Percentiles rank a stretch among this genome's conserved stretches.
These are phyloP conservation scores for Ochropleura leucogaster DNA, from an alignment of 2,888 invertebrate genomes.

Conservation along the genomic window DNA sequence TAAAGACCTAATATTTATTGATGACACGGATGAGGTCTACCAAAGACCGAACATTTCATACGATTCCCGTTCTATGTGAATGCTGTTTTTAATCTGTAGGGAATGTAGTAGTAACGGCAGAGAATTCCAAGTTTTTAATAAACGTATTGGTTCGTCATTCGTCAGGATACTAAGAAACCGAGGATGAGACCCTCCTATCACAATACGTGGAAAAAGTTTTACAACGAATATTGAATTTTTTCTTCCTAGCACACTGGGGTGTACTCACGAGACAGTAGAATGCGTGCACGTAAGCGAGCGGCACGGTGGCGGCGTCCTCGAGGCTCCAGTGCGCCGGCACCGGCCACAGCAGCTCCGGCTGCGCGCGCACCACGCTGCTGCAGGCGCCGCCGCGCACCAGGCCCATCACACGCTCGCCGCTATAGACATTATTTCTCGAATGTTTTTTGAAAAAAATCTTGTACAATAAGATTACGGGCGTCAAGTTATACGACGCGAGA, in stretches of 20 bases:
- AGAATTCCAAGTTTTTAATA: too few relatives aligned
- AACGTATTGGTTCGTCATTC: background rate
- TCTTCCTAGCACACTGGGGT: background rate
- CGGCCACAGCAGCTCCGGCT: conserved; percentile 90
- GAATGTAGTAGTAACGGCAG: too few relatives aligned
- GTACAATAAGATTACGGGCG: too few relatives aligned
- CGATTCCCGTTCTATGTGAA: too few relatives aligned
- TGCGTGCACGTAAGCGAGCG: conserved; percentile 93
- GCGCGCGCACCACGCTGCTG: conserved; percentile 88
- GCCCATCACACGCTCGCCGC: too few relatives aligned
- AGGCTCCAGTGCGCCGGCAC: conserved; percentile 93
- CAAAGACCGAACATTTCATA: too few relatives aligned
- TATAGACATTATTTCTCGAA: too few relatives aligned
- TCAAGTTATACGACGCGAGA: too few relatives aligned
- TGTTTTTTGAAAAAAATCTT: too few relatives aligned
- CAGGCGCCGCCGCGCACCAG: conserved; percentile 80
- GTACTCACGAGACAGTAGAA: conserved; percentile 79
- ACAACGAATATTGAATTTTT: background rate
- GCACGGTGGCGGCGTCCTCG: conserved; percentile 94
- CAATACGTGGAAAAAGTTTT: background rate
- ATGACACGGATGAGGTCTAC: too few relatives aligned
- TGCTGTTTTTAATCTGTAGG: too few relatives aligned
- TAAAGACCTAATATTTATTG: too few relatives aligned
- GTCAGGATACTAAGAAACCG: background rate
- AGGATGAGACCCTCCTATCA: background rate